Evolutionary conservation across 2,888 invertebrate species (phyloP), one percentile per base, ranked within the genome.

Genomic region (Parelbella ahira): DNA sequence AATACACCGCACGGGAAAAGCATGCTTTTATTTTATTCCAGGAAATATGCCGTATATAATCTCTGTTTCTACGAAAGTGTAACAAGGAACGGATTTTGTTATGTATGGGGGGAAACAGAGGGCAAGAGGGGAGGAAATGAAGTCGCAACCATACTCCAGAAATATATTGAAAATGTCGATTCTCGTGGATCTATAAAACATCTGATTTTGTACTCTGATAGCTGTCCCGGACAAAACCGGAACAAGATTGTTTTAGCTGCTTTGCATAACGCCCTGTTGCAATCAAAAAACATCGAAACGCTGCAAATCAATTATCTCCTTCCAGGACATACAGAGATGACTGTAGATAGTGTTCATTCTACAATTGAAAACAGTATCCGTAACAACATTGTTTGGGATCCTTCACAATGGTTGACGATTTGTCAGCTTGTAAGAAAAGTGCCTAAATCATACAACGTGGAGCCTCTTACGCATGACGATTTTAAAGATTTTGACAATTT

Each of bases 221-320:
- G 52, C 1, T 52, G 52, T 4, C 51, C 53, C 0, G 56, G 54
- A 0, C 54, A 58, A 41, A 58, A 58, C 37, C 50, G 50, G 45
- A 56, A 58, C 15, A 56, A 49, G 44, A 47, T 50, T 4, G 51
- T 56, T 1, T 19, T 56, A 2, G 52, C 56, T n/a, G 48, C 50
- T 2, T 12, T 55, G 3, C 49, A 51, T 13, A 48, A 42, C n/a
- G 48, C 41, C 6, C 11, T 45, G 15, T 13, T 37, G 5, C 2
- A 4, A 4, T 25, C 32, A 2, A 37, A 21, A 9, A 36, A 39
- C 19, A 6, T 45, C 8, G 5, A 37, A n/a, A 27, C 37, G 3
- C 53, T 57, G 27, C 54, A 56, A 29, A 51, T 59, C 30, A 56
- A 57, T 34, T 57, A 54, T 37, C 27, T 57, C 4, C 29, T 59